These are phyloP conservation scores for Nycticebus coucang DNA, from an alignment of 2,113 vertebrate species.

Conservation along the genomic window DNA sequence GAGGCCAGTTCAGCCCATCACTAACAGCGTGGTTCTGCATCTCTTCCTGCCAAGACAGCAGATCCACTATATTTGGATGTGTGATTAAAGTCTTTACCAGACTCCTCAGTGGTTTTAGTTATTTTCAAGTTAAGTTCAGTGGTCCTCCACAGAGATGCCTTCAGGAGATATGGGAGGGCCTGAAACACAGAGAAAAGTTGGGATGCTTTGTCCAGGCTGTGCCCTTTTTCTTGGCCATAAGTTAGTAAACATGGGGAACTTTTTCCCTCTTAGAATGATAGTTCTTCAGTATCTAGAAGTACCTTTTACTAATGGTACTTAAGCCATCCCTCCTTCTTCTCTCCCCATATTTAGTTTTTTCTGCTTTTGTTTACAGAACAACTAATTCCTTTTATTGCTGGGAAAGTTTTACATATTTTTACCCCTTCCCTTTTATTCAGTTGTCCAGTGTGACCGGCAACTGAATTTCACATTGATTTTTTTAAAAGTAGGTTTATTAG, in stretches of 20 bases:
- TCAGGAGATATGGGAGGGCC: conserved; percentile 24
- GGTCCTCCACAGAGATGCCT: neutral
- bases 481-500: neutral
- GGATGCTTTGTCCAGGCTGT: neutral
- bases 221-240: neutral
- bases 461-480: neutral
- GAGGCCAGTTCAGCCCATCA: conserved; percentile 36
- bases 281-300: neutral
- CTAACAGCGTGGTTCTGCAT: conserved; percentile 1
- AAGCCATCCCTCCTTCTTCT: neutral
- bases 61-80: conserved; percentile 79
- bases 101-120: conserved; percentile 49
- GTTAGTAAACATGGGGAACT: neutral
- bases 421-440: neutral
- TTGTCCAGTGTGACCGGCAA: neutral
- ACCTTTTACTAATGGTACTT: neutral
- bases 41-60: conserved; percentile 61
- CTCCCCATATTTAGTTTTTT: neutral
- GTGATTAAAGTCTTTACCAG: conserved; percentile 63
- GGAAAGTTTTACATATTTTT: neutral
- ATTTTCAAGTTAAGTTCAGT: conserved; percentile 64
- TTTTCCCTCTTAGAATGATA: neutral
- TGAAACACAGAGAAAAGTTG: conserved; percentile 5
- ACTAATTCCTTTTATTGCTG: neutral
- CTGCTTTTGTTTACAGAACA: neutral